These are phyloP conservation scores for Leptopilina boulardi DNA, from an alignment of 1,140 invertebrate genomes.

Conservation along the genomic window DNA sequence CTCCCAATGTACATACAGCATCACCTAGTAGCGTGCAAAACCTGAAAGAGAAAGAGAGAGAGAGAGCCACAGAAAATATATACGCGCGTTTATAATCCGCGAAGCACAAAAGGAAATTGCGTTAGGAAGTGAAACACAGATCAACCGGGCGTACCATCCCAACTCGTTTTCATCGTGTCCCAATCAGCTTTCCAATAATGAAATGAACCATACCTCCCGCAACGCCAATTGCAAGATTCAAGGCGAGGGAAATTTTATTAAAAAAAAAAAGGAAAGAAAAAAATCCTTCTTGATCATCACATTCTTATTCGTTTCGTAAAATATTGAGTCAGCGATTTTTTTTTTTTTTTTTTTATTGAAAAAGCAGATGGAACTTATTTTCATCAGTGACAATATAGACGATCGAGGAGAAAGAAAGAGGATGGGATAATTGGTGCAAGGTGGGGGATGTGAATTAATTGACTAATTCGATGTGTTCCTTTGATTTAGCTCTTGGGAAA, in stretches of 20 bases:
- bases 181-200: conserved; percentile 61
- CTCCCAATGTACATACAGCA: conserved; percentile 36
- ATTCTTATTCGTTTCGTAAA: not conserved
- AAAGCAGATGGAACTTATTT: not conserved
- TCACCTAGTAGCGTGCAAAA: conserved; percentile 34
- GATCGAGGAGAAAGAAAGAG: not conserved
- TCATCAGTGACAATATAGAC: not conserved
- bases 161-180: conserved; percentile 45
- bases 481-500: conserved; percentile 28
- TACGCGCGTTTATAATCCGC: conserved; percentile 20
- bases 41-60: not conserved
- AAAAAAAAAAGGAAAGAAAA: not conserved
- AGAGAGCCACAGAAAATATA: no score
- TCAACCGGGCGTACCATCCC: conserved; percentile 33
- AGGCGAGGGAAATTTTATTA: conserved; percentile 37
- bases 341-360: not conserved
- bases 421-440: not conserved
- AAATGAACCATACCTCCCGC: conserved; percentile 49
- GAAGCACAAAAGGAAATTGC: conserved; percentile 38
- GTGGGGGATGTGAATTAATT: not conserved
- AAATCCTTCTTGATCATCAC: not conserved
- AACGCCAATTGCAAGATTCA: conserved; percentile 38
- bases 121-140: conserved; percentile 39
- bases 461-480: conserved; percentile 14
- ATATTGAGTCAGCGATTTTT: not conserved